Percentiles rank a stretch among this genome's conserved stretches.
These are phyloP conservation scores for Cacatua alba DNA, from an alignment of 2,113 vertebrate species.

Conservation along the genomic window DNA sequence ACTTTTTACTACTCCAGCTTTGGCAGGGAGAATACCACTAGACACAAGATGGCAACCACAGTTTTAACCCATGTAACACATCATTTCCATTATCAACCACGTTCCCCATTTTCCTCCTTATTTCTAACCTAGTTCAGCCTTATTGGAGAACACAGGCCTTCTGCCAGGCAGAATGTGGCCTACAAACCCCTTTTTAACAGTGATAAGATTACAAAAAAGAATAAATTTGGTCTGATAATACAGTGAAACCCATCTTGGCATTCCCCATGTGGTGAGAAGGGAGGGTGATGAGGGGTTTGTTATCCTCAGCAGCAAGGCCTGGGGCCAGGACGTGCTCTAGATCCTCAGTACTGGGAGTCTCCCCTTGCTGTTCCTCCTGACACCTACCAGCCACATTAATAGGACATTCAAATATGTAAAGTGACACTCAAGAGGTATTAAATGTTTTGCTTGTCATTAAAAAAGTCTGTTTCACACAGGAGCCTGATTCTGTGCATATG, in stretches of 20 bases:
- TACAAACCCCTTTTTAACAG: background rate
- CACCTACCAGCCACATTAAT: background rate
- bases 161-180: background rate
- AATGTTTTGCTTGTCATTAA: background rate
- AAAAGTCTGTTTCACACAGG: background rate
- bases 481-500: background rate
- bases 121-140: background rate
- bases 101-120: background rate
- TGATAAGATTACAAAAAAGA: background rate
- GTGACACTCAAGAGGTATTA: background rate
- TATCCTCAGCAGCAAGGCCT: background rate
- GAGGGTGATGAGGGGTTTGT: background rate
- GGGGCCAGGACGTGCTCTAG: rapidly evolving
- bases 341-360: background rate
- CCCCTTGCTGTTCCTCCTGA: background rate
- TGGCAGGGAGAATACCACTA: background rate
- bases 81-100: background rate
- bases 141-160: background rate
- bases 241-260: background rate
- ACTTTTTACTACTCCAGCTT: background rate
- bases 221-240: background rate
- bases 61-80: background rate
- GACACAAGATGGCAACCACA: background rate
- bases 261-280: background rate
- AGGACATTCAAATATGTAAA: background rate